A percentile compares a stretch with the other conserved stretches of the same genome.
phyloP scores from a whole-genome alignment of 2,797 vertebrate species.

The Silurus aristotelis region DNA sequence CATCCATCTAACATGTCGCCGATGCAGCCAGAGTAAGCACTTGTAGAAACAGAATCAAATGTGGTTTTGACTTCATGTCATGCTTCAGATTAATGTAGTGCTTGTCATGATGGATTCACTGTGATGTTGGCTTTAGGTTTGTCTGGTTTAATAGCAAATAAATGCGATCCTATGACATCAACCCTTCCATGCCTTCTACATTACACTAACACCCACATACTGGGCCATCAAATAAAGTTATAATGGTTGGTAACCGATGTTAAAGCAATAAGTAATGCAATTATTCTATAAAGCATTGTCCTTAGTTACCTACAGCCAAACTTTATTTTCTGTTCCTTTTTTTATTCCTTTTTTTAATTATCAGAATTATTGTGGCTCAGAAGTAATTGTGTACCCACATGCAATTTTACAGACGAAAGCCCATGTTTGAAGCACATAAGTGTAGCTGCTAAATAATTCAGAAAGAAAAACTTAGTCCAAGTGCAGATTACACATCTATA shows the following conservation, averaged over 20 bases:
- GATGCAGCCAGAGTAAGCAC: neutral
- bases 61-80: neutral
- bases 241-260: neutral
- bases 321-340: neutral
- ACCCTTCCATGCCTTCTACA: neutral
- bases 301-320: neutral
- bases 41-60: neutral
- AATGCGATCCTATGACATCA: neutral
- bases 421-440: slow-evolving; percentile 10
- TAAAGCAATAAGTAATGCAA: neutral
- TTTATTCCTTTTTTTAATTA: neutral
- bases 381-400: neutral
- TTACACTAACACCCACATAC: neutral
- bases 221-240: neutral
- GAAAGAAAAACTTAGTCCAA: neutral
- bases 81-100: neutral
- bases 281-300: neutral
- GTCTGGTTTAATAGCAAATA: neutral
- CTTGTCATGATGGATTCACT: neutral
- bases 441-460: neutral
- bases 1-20: neutral
- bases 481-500: neutral
- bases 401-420: neutral
- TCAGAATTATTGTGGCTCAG: neutral
- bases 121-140: slow-evolving; percentile 4